phyloP scores from a whole-genome alignment of 2,888 invertebrate genomes.

The Acrobasis suavella region DNA sequence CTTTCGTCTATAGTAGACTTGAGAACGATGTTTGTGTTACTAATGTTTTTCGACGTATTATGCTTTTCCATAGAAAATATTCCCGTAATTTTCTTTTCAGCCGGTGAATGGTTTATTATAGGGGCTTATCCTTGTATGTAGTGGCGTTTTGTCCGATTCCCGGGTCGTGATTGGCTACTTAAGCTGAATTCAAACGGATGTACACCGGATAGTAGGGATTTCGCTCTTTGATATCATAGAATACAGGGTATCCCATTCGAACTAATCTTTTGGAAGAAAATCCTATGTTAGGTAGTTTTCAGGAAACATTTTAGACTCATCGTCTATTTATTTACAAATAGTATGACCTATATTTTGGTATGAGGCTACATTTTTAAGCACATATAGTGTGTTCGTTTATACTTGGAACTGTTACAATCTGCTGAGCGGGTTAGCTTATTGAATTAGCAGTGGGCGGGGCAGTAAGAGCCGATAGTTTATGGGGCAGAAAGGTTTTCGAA shows the following conservation, averaged over 20 bases:
- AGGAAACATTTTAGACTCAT: too few species aligned
- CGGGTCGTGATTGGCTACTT: conserved; percentile 15
- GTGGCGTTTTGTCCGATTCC: not conserved
- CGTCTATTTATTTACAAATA: too few species aligned
- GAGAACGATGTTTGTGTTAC: too few species aligned
- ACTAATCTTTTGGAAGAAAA: not conserved
- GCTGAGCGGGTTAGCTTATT: too few species aligned
- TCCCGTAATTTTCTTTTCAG: conserved; percentile 8
- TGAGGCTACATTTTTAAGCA: too few species aligned
- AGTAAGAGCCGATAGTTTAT: too few species aligned
- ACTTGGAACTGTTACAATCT: too few species aligned
- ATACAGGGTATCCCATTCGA: not conserved
- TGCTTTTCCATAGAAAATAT: not conserved
- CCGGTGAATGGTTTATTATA: conserved; percentile 11
- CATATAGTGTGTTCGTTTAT: too few species aligned
- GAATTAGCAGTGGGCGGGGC: too few species aligned
- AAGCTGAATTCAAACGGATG: conserved; percentile 16
- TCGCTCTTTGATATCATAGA: conserved; percentile 22
- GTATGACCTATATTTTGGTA: too few species aligned
- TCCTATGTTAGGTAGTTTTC: not conserved
- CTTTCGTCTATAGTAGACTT: too few species aligned
- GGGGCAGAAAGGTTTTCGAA: too few species aligned
- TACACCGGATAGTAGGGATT: conserved; percentile 22
- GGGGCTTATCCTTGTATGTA: not conserved
- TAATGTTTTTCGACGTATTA: not conserved